Base-by-base conservation (phyloP, 2,113 vertebrate species). In the Dicaeum eximium region DNA sequence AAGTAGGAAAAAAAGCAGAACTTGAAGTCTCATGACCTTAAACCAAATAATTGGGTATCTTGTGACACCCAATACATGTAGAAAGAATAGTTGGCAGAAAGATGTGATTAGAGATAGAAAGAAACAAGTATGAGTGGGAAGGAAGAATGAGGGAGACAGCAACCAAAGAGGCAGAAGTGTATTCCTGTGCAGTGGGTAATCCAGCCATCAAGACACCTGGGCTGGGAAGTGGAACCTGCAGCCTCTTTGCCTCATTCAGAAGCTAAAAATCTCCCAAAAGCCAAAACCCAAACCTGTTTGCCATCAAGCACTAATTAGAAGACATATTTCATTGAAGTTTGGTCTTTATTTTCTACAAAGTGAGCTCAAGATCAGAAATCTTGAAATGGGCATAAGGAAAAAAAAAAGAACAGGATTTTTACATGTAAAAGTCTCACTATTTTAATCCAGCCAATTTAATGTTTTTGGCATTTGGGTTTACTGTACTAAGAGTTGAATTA, bases 31-130 rank as follows among this genome's bases (percentile, higher is more conserved):
- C 27, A 72, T 95, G 95, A 96, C 53, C 28, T 90, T 57, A 75
- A 93, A 80, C 23, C 62, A 80, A 79, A 77, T 61, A 82, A 95
- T n/a, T n/a, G n/a, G n/a, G n/a, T n/a, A n/a, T 90, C 93, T 96
- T 92, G 85, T 95, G 92, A 96, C 54, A 80, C 7, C n/a, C 31
- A 82, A 27, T 45, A 53, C 0, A 3, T 51, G 3, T 33, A 82
- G 40, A 85, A 90, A 93, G 45, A 95, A 72, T 6, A 77, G 31
- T 65, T 85, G 88, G 79, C 1, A 5, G 58, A 77, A 95, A 69
- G 90, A 93, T 91, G 79, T 95, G 95, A 95, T 77, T 65, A 30
- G 42, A 66, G 23, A 31, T 15, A 88, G 61, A 77, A 92, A 18
- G 87, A 85, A 96, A 37, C 1, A 7, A 78, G 47, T 42, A 86